Conservation (phyloP, 2,888 invertebrate genomes). For the Pterostichus madidus region DNA sequence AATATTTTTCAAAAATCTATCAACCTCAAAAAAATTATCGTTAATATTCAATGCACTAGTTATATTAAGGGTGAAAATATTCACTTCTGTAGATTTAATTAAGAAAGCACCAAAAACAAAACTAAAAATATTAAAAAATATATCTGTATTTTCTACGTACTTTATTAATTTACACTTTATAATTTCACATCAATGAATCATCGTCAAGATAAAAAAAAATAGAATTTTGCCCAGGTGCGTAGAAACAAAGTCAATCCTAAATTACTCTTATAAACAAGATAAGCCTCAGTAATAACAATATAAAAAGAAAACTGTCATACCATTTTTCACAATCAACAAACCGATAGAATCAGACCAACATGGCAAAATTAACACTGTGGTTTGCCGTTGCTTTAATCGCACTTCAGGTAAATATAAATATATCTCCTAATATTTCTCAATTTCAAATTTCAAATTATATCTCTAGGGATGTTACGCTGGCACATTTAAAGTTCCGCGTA, state of each 20-base stretch:
- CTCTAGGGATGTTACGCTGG: not conserved
- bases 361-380: not conserved
- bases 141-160: too few relatives aligned
- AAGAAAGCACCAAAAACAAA: too few relatives aligned
- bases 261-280: conserved; percentile 8
- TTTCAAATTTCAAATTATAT: not conserved
- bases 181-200: not conserved
- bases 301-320: not conserved
- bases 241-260: not conserved
- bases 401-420: conserved; percentile 20
- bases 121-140: too few relatives aligned
- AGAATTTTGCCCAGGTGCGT: not conserved
- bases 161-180: too few relatives aligned
- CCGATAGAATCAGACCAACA: not conserved
- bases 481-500: not conserved
- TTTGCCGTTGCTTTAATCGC: not conserved
- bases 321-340: not conserved
- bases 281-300: not conserved
- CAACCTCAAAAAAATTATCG: too few relatives aligned
- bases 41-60: too few relatives aligned
- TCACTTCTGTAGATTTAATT: too few relatives aligned
- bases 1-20: too few relatives aligned
- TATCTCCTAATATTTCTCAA: not conserved
- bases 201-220: not conserved
- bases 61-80: too few relatives aligned